These are phyloP conservation scores for Pandemis cinnamomeana DNA, from an alignment of 2,888 invertebrate species.

Conservation along the genomic window DNA sequence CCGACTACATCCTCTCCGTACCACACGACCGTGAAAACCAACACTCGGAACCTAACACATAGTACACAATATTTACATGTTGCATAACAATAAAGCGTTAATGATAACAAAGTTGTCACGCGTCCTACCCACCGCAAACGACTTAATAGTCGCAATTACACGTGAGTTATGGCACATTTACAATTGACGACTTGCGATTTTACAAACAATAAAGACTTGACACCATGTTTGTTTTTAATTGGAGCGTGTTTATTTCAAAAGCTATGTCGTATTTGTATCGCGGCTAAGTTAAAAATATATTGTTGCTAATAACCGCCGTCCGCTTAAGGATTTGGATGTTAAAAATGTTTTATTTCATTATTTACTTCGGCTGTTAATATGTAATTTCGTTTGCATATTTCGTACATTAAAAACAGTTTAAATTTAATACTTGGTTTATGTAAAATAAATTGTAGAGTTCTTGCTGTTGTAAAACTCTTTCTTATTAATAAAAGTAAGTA, in stretches of 20 bases:
- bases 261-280: background rate
- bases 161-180: slow-evolving; percentile 30
- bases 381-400: no score
- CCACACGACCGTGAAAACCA: background rate
- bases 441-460: no score
- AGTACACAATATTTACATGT: slow-evolving; percentile 12
- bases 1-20: background rate
- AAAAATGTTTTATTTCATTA: no score
- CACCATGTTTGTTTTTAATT: background rate
- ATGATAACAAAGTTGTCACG: slow-evolving; percentile 21
- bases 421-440: no score
- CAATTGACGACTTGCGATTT: slow-evolving; percentile 20
- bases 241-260: background rate
- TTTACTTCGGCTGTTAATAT: no score
- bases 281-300: background rate
- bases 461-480: no score
- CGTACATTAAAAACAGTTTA: no score
- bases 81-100: slow-evolving; percentile 3
- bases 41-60: background rate
- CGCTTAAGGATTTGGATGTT: no score
- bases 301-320: no score
- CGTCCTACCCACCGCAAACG: slow-evolving; percentile 3
- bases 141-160: slow-evolving; percentile 32
- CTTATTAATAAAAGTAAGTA: no score
- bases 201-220: background rate